A percentile compares a stretch with the other conserved stretches of the same genome.
phyloP scores from a whole-genome alignment of 2,113 vertebrate genomes.

The Scomber scombrus region DNA sequence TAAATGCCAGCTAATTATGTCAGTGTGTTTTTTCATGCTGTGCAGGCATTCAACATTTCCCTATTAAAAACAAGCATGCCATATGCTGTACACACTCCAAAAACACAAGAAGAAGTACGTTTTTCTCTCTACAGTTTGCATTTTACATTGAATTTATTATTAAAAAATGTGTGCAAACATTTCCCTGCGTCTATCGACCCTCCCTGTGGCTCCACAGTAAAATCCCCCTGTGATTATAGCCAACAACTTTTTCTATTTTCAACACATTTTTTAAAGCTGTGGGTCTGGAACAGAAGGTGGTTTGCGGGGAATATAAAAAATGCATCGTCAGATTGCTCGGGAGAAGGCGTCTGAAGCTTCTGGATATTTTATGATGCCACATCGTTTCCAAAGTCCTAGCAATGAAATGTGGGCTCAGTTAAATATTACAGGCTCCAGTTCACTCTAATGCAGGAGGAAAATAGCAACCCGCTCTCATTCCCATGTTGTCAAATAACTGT shows the following conservation, averaged over 20 bases:
- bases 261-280: not conserved
- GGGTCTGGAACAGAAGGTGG: not conserved
- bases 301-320: constrained; percentile 20
- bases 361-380: constrained; percentile 30
- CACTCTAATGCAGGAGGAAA: not conserved
- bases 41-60: too few species aligned
- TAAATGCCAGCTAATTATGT: too few species aligned
- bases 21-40: too few species aligned
- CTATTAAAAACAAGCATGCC: too few species aligned
- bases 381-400: constrained; percentile 1
- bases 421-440: constrained; percentile 5
- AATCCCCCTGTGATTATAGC: not conserved
- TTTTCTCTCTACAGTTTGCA: too few species aligned
- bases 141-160: too few species aligned
- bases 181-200: not conserved
- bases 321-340: not conserved
- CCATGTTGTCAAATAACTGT: too few species aligned
- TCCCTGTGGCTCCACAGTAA: constrained; percentile 4
- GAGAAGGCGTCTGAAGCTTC: not conserved
- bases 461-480: not conserved
- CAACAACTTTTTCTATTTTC: constrained; percentile 8
- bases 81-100: too few species aligned
- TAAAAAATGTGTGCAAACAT: not conserved
- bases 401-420: constrained; percentile 9
- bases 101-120: too few species aligned